phyloP scores from a whole-genome alignment of 2,797 vertebrate species.

The Enteromius mattozi region DNA sequence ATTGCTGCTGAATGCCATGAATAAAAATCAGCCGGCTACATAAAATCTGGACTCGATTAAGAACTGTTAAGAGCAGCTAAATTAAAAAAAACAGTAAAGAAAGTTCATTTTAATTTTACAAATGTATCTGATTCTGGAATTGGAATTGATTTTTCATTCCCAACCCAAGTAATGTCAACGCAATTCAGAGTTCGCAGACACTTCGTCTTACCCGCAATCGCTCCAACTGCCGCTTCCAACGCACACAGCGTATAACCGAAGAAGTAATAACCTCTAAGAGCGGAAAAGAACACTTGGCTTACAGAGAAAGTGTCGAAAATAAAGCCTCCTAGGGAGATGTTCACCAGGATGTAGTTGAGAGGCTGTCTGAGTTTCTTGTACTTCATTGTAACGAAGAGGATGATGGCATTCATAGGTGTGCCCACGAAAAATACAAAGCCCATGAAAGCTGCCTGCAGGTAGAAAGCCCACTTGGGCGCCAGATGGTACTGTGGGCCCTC shows the following conservation, averaged over 20 bases:
- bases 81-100: too few species aligned
- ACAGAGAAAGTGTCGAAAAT: constrained; percentile 79
- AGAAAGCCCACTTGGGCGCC: constrained; percentile 81
- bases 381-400: constrained; percentile 78
- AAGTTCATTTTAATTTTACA: too few species aligned
- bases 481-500: constrained; percentile 85
- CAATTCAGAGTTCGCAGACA: too few species aligned
- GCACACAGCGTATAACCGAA: constrained; percentile 74
- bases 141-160: too few species aligned
- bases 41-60: too few species aligned
- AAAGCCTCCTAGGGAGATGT: constrained; percentile 79
- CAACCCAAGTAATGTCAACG: too few species aligned
- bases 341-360: constrained; percentile 86
- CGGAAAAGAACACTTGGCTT: constrained; percentile 78
- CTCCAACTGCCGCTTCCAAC: constrained; percentile 74
- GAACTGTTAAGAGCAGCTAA: too few species aligned
- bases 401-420: constrained; percentile 75
- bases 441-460: constrained; percentile 83
- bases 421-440: constrained; percentile 77
- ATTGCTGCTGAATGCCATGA: too few species aligned
- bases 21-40: too few species aligned
- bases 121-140: too few species aligned
- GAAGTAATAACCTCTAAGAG: constrained; percentile 77
- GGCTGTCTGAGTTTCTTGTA: constrained; percentile 84
- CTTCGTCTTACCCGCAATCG: constrained; percentile 69